phyloP scores from a whole-genome alignment of 2,113 vertebrate species.

The Buteo buteo region DNA sequence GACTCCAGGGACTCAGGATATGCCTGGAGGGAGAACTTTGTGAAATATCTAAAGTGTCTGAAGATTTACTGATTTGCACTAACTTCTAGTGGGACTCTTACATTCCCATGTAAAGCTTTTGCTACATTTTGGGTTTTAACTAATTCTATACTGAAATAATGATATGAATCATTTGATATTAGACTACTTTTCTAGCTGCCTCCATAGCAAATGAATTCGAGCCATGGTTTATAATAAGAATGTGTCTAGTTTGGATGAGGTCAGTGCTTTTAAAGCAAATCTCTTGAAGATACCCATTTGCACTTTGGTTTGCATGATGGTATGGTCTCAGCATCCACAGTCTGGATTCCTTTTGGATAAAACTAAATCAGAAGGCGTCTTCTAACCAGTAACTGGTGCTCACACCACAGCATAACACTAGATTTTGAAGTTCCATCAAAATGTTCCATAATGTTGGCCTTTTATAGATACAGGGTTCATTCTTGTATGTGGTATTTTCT shows the following conservation, averaged over 20 bases:
- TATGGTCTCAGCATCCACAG: neutral
- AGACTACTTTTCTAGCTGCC: neutral
- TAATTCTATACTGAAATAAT: neutral
- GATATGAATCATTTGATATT: neutral
- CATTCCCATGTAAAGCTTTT: neutral
- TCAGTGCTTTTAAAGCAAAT: neutral
- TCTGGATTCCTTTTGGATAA: neutral
- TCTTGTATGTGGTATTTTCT: neutral
- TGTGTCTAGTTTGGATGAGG: neutral
- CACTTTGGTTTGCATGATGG: neutral
- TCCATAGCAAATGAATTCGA: neutral
- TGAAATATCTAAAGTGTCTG: neutral
- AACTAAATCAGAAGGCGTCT: neutral
- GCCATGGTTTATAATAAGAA: neutral
- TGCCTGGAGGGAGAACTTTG: neutral
- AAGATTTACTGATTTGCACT: neutral
- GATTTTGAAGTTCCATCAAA: neutral
- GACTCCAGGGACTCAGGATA: neutral
- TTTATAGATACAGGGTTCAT: neutral
- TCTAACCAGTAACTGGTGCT: neutral
- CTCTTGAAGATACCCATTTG: neutral
- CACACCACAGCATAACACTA: neutral
- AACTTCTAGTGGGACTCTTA: neutral
- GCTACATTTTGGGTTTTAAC: neutral
- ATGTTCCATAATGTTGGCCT: neutral